Percentiles rank a stretch among this genome's conserved stretches.
phyloP scores from a whole-genome alignment of 2,888 invertebrate species.

The Synanthedon andrenaeformis region DNA sequence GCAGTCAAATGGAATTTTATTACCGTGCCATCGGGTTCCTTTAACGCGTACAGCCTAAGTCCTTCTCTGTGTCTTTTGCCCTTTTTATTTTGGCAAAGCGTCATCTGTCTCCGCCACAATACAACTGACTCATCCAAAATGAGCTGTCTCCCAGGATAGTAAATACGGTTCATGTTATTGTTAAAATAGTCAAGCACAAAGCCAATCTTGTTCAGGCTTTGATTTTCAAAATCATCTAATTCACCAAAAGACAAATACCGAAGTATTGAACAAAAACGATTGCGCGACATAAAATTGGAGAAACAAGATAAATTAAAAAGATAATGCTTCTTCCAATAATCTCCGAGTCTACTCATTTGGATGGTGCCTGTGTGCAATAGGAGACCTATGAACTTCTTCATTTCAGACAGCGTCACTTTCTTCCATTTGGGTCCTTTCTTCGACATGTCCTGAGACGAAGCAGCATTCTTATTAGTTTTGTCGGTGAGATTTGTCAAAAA shows the following conservation, averaged over 20 bases:
- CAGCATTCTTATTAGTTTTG: background rate
- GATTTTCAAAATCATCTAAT: background rate
- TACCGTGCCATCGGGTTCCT: conserved; percentile 23
- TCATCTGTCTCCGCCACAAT: conserved; percentile 24
- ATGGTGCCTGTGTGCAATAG: conserved; percentile 32
- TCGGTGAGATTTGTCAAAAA: background rate
- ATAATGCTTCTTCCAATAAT: conserved; percentile 31
- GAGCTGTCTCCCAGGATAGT: conserved; percentile 21
- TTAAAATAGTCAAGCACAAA: conserved; percentile 32
- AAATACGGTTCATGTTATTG: conserved; percentile 19
- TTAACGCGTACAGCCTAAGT: conserved; percentile 27
- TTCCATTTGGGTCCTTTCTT: conserved; percentile 12
- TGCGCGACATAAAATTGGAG: conserved; percentile 22
- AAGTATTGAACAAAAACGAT: conserved; percentile 27
- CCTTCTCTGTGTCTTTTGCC: conserved; percentile 30
- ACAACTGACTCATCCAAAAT: conserved; percentile 27
- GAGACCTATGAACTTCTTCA: conserved; percentile 29
- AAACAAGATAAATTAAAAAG: conserved; percentile 25
- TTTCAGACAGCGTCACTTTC: conserved; percentile 15
- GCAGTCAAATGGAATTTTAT: conserved; percentile 12
- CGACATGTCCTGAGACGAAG: background rate
- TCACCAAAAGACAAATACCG: conserved; percentile 22
- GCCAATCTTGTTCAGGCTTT: conserved; percentile 15
- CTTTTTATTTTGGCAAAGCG: conserved; percentile 25
- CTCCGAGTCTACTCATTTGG: conserved; percentile 19